phyloP scores from a whole-genome alignment of 2,888 invertebrate genomes.

The Trichacis sp. region DNA sequence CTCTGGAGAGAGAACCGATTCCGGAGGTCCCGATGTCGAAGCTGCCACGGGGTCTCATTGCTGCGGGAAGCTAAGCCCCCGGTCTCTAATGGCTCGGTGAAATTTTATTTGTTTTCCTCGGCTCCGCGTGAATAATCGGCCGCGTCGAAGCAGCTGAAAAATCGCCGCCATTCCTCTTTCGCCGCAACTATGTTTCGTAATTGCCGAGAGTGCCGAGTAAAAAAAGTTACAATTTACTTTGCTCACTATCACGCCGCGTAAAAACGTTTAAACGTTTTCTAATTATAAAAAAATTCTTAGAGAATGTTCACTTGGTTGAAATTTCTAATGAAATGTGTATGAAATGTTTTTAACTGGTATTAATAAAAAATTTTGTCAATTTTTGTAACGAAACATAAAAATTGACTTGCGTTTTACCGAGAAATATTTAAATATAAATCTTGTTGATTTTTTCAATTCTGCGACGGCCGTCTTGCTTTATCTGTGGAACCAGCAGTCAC shows the following conservation, averaged over 20 bases:
- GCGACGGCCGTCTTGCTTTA: no score
- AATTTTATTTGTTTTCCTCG: slow-evolving; percentile 7
- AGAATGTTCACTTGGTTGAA: no score
- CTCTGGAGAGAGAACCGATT: slow-evolving; percentile 14
- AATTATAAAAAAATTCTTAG: no score
- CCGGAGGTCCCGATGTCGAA: slow-evolving; percentile 1
- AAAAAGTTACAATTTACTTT: background rate
- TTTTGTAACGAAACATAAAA: no score
- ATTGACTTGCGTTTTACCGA: no score
- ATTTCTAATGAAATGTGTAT: no score
- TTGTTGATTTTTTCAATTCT: no score
- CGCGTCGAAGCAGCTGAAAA: background rate
- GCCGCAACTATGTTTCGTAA: background rate
- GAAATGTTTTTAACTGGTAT: no score
- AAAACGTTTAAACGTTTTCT: background rate
- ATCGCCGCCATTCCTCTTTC: background rate
- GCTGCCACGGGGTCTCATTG: background rate
- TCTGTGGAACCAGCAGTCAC: no score
- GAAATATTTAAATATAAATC: no score
- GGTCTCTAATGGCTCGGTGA: slow-evolving; percentile 4
- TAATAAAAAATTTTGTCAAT: no score
- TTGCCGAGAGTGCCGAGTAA: background rate
- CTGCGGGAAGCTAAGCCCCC: background rate
- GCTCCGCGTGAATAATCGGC: slow-evolving; percentile 1
- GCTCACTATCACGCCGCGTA: background rate